phyloP scores from a whole-genome alignment of 2,113 vertebrate species.

The Syngnathoides biaculeatus region DNA sequence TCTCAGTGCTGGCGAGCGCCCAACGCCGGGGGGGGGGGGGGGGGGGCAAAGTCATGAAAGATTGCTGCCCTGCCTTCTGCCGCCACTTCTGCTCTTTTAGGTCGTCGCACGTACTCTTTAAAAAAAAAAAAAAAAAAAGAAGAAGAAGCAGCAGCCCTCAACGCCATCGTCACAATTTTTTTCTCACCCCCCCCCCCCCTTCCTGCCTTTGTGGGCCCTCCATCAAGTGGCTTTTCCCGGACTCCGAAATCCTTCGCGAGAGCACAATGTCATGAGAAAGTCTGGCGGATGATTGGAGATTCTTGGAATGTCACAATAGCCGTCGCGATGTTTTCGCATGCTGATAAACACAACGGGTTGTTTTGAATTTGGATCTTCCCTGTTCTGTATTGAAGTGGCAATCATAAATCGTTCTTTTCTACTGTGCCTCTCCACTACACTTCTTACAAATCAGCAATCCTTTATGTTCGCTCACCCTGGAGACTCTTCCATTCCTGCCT shows the following conservation, averaged over 20 bases:
- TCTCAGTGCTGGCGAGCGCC: not conserved
- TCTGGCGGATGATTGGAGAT: slow-evolving; percentile 9
- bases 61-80: slow-evolving; percentile 67
- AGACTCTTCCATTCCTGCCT: no score
- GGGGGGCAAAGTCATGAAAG: slow-evolving; percentile 62
- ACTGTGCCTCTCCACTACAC: not conserved
- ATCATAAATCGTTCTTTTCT: not conserved
- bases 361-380: not conserved
- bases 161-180: slow-evolving; percentile 57
- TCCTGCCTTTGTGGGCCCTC: slow-evolving; percentile 71
- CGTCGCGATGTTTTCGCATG: not conserved
- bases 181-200: slow-evolving; percentile 61
- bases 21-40: no score
- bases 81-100: slow-evolving; percentile 51
- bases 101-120: slow-evolving; percentile 46
- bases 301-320: slow-evolving; percentile 22
- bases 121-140: no score
- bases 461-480: no score
- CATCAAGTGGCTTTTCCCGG: slow-evolving; percentile 66
- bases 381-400: not conserved
- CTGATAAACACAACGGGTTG: not conserved
- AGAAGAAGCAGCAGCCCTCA: slow-evolving; percentile 27
- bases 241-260: slow-evolving; percentile 36
- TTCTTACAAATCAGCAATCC: no score
- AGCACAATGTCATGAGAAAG: slow-evolving; percentile 56